phyloP scores from a whole-genome alignment of 2,888 invertebrate genomes.

The Pollenia labialis region DNA sequence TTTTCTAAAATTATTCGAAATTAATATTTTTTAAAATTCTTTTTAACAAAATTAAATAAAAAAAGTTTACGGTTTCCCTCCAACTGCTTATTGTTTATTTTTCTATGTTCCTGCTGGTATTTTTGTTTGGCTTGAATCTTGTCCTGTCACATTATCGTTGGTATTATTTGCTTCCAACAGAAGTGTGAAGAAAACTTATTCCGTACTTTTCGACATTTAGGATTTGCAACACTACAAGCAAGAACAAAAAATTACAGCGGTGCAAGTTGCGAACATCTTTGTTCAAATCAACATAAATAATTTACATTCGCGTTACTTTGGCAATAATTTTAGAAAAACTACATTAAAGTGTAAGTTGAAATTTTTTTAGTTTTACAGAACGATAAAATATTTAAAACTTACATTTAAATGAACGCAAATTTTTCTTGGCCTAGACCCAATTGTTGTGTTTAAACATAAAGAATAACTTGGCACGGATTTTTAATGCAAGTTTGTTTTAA shows the following conservation, averaged over 20 bases:
- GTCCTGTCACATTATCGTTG: slow-evolving; percentile 61
- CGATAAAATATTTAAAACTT: slow-evolving; percentile 35
- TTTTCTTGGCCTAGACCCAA: slow-evolving; percentile 45
- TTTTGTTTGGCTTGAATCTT: slow-evolving; percentile 35
- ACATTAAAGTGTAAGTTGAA: slow-evolving; percentile 33
- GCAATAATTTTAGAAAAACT: slow-evolving; percentile 30
- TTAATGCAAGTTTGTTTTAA: slow-evolving; percentile 8
- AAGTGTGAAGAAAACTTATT: slow-evolving; percentile 40
- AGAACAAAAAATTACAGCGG: slow-evolving; percentile 21
- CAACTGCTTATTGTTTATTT: not conserved
- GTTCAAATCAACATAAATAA: slow-evolving; percentile 51
- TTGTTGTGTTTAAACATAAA: slow-evolving; percentile 7
- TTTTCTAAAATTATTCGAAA: no score
- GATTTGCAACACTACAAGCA: slow-evolving; percentile 21
- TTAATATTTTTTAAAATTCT: no score
- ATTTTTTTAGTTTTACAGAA: not conserved
- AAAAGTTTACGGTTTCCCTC: not conserved
- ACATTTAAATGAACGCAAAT: slow-evolving; percentile 16
- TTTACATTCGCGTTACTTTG: slow-evolving; percentile 56
- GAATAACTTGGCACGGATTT: slow-evolving; percentile 13
- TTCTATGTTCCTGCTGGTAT: not conserved
- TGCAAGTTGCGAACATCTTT: slow-evolving; percentile 21
- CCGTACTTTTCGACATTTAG: slow-evolving; percentile 52
- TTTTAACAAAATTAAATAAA: no score
- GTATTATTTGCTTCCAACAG: slow-evolving; percentile 62